These are phyloP conservation scores for Clupea harengus DNA, from an alignment of 2,113 vertebrate genomes.

Conservation along the genomic window DNA sequence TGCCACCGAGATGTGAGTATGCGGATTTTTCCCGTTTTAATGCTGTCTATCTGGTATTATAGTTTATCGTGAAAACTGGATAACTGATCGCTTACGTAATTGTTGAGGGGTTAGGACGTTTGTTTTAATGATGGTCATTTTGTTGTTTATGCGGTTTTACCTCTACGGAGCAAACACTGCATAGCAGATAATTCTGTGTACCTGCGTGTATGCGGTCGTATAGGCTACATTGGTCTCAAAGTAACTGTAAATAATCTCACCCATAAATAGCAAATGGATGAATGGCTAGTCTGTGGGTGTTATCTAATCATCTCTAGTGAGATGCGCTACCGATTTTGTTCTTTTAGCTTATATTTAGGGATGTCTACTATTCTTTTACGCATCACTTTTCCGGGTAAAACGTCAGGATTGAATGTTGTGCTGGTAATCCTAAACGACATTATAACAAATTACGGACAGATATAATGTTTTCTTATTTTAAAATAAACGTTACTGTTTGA, in stretches of 20 bases:
- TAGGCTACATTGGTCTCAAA: background rate
- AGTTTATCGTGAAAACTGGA: slow-evolving; percentile 1
- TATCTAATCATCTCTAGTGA: slow-evolving; percentile 7
- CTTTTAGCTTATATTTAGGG: background rate
- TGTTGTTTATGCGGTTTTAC: slow-evolving; percentile 19
- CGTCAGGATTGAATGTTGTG: background rate
- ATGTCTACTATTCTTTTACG: background rate
- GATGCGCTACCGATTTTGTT: slow-evolving; percentile 13
- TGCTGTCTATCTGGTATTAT: background rate
- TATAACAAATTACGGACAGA: background rate
- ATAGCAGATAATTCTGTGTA: slow-evolving; percentile 16
- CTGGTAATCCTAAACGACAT: background rate
- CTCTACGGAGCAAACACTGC: slow-evolving; percentile 6
- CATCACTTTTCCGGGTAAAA: background rate
- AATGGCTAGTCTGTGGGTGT: background rate
- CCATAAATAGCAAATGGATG: slow-evolving; percentile 7
- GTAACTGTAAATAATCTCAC: background rate
- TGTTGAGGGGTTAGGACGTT: background rate
- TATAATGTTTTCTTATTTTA: background rate
- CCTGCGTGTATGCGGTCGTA: slow-evolving; percentile 16
- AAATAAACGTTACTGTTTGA: background rate
- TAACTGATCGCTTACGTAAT: background rate
- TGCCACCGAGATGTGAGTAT: slow-evolving; percentile 45
- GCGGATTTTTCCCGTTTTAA: background rate
- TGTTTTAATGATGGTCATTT: background rate